Evolutionary conservation across 2,888 invertebrate species (phyloP), one percentile per base, ranked within the genome.

Genomic region (Tachina fera): DNA sequence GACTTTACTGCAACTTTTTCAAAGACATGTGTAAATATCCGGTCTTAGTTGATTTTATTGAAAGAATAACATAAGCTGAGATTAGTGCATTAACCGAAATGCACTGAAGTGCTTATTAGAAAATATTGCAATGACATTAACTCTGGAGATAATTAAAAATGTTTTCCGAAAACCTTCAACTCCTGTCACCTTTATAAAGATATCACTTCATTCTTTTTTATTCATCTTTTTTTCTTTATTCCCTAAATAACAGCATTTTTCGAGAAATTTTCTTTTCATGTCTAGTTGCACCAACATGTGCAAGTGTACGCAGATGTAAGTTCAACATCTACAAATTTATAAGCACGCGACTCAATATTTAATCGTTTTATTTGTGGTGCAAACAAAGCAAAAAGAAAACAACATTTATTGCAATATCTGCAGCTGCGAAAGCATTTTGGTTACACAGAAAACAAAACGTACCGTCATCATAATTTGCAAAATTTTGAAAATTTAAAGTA

Each of bases 401-500:
- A 60, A 45, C 41, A 58, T 65, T 53, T 70, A 45, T 41, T 63
- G 70, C n/a, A 76, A 63, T n/a, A 71, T 43, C 31, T 56, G 22
- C 58, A 60, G 58, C 51, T 31, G 51, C 51, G 31, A 63, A 47
- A 43, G 11, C 68, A 49, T 41, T 11, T 60, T n/a, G 8, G 13
- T 16, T n/a, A 31, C 6, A 16, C 6, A 16, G 47, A 49, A 80
- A 60, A 16, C 39, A 65, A 31, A 71, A 61, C 31, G 65, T 68
- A 60, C 47, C 58, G 58, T 49, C 76, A 65, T 53, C 83, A 72
- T 81, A 84, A 77, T 81, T 86, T 84, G 83, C 79, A 87, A 80
- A n/a, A 84, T 80, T 85, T 70, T 65, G 47, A 71, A 87, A 87
- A 85, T 87, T 81, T 75, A 80, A 86, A 88, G 82, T 87, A 87